phyloP scores from a whole-genome alignment of 2,888 invertebrate genomes.

The Melieria picta region DNA sequence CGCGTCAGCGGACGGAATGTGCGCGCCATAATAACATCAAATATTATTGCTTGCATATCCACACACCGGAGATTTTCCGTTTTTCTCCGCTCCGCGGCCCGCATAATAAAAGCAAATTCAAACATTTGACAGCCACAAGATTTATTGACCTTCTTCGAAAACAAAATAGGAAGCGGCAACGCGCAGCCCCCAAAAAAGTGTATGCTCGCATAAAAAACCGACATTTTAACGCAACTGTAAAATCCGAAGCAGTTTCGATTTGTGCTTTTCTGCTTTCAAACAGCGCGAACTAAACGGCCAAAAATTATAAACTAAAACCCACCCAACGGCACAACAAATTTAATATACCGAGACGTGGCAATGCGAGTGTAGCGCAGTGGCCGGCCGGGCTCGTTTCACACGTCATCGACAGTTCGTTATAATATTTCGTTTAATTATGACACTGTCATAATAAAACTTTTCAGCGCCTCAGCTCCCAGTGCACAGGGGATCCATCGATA shows the following conservation, averaged over 20 bases:
- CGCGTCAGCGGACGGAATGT: background rate
- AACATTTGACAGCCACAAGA: constrained; percentile 34
- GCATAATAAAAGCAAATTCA: constrained; percentile 1
- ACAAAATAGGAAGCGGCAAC: background rate
- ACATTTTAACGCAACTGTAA: constrained; percentile 1
- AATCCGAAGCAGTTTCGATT: background rate
- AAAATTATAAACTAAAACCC: no score
- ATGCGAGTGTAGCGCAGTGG: background rate
- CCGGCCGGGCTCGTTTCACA: background rate
- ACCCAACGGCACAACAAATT: background rate
- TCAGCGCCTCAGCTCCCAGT: background rate
- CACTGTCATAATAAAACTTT: constrained; percentile 26
- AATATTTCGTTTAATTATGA: constrained; percentile 22
- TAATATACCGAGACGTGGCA: background rate
- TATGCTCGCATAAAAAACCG: background rate
- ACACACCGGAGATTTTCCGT: background rate
- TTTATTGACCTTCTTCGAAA: constrained; percentile 32
- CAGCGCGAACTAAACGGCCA: no score
- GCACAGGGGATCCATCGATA: no score
- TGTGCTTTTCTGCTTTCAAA: background rate
- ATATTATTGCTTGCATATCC: background rate
- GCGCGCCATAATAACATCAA: background rate
- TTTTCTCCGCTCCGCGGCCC: constrained; percentile 1
- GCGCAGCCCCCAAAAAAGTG: background rate
- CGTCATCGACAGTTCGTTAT: constrained; percentile 23